Percentiles rank a stretch among this genome's conserved stretches.
Conservation (phyloP, 2,113 vertebrate genomes). For the Ornithorhynchus anatinus region DNA sequence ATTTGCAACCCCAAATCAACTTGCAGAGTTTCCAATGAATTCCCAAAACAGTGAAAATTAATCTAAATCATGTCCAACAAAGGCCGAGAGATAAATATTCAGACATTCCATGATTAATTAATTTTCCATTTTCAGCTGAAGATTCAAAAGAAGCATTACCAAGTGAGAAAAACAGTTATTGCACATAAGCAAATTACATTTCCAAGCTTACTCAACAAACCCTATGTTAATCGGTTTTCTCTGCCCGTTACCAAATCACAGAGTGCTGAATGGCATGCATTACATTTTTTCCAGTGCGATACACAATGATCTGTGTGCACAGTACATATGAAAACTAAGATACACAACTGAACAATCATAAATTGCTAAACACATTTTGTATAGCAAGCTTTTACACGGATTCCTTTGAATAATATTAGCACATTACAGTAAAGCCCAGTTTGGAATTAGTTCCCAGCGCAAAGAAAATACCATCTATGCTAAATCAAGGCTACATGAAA, state of each 20-base stretch:
- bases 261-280: slow-evolving; percentile 14
- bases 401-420: not conserved
- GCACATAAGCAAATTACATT: slow-evolving; percentile 25
- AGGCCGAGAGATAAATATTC: too few species aligned
- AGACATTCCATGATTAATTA: not conserved
- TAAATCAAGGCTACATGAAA: not conserved
- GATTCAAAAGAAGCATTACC: not conserved
- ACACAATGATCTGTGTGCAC: not conserved
- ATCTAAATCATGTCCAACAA: not conserved
- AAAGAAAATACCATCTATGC: not conserved
- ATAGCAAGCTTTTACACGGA: not conserved
- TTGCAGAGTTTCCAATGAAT: not conserved
- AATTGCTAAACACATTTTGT: slow-evolving; percentile 1
- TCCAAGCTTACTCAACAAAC: not conserved
- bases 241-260: slow-evolving; percentile 28
- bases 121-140: not conserved
- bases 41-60: slow-evolving; percentile 1
- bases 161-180: not conserved
- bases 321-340: not conserved
- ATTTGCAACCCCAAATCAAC: too few species aligned
- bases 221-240: not conserved
- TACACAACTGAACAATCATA: not conserved
- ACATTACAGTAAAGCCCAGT: not conserved
- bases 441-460: not conserved
- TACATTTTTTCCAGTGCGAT: not conserved